Conservation (phyloP, 2,113 vertebrate genomes). For the Neoarius graeffei region DNA sequence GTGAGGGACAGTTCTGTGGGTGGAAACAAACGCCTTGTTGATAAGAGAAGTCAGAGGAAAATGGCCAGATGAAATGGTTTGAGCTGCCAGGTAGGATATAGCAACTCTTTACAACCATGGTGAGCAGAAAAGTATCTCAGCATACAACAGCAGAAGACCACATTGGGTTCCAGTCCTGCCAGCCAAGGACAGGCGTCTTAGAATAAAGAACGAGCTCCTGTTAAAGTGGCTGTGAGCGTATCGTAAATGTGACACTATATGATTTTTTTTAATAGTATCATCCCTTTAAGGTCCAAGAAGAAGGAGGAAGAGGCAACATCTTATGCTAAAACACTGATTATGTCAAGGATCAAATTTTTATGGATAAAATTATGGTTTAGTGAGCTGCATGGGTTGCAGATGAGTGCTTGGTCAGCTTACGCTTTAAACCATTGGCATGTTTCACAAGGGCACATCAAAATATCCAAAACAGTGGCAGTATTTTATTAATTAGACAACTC, state of each 20-base stretch:
- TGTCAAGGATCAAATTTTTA: background rate
- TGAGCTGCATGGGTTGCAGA: background rate
- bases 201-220: too few species aligned
- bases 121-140: too few species aligned
- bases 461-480: background rate
- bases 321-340: background rate
- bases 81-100: too few species aligned
- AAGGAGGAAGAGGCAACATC: background rate
- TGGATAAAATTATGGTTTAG: background rate
- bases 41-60: too few species aligned
- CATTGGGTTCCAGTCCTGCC: too few species aligned
- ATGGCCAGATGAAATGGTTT: too few species aligned
- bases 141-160: too few species aligned
- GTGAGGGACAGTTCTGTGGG: too few species aligned
- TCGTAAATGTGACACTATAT: background rate
- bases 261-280: background rate
- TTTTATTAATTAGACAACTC: conserved; percentile 8
- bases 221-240: background rate
- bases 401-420: background rate
- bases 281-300: background rate
- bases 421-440: background rate
- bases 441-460: conserved; percentile 1
- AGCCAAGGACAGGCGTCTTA: too few species aligned
- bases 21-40: too few species aligned
- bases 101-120: too few species aligned